Evolutionary conservation across 2,888 invertebrate genomes (phyloP).

Genomic region (Notodonta dromedarius): DNA sequence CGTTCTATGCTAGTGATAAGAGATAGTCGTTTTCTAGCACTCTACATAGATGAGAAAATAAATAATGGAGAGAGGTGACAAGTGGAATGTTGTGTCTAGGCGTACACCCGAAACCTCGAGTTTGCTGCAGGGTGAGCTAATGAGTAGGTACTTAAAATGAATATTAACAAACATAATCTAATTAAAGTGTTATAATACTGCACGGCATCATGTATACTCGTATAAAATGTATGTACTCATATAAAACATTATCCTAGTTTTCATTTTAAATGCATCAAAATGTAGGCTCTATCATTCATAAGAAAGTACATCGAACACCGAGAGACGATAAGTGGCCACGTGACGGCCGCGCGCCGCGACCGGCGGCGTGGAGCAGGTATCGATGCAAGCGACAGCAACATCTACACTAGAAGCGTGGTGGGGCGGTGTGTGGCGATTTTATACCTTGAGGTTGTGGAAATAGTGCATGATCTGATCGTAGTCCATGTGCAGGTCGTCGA

Average conservation of each 20-base stretch:
- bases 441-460: slow-evolving; percentile 98
- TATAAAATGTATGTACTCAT: slow-evolving; percentile 75
- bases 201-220: slow-evolving; percentile 71
- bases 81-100: slow-evolving; percentile 57
- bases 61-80: slow-evolving; percentile 58
- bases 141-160: slow-evolving; percentile 52
- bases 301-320: slow-evolving; percentile 71
- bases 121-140: slow-evolving; percentile 55
- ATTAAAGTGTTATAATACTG: slow-evolving; percentile 68
- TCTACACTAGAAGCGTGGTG: slow-evolving; percentile 78
- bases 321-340: slow-evolving; percentile 52
- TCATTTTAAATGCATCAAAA: slow-evolving; percentile 79
- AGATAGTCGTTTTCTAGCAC: slow-evolving; percentile 60
- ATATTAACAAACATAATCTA: slow-evolving; percentile 52
- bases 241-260: slow-evolving; percentile 75
- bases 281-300: slow-evolving; percentile 79
- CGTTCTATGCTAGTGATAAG: slow-evolving; percentile 67
- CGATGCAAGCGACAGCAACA: slow-evolving; percentile 76
- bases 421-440: slow-evolving; percentile 65
- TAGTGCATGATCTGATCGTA: slow-evolving; percentile 99
- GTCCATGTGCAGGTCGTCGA: slow-evolving; percentile 96
- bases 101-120: slow-evolving; percentile 48
- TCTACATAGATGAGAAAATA: slow-evolving; percentile 64
- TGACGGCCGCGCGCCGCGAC: slow-evolving; percentile 54
- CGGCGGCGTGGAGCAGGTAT: slow-evolving; percentile 41